phyloP scores from a whole-genome alignment of 2,113 vertebrate genomes.

The Channa maculata region DNA sequence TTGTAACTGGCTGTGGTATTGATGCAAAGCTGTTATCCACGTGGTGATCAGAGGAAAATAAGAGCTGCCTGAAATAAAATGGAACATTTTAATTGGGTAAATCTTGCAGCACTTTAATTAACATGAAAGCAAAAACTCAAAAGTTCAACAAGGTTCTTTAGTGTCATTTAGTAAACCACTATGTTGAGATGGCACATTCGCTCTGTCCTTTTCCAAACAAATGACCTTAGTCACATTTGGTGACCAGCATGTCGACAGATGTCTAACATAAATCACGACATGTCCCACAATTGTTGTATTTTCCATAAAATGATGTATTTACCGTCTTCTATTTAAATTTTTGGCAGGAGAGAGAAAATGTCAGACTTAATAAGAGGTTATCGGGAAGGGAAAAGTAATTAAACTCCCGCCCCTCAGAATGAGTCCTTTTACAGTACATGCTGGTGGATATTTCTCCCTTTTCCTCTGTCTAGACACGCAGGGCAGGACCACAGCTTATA shows the following conservation, averaged over 20 bases:
- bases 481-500: slow-evolving; percentile 53
- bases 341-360: slow-evolving; percentile 60
- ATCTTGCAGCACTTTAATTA: slow-evolving; percentile 18
- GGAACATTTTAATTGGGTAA: slow-evolving; percentile 48
- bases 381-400: slow-evolving; percentile 73
- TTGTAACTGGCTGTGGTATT: neutral
- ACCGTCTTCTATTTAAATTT: slow-evolving; percentile 51
- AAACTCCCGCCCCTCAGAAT: slow-evolving; percentile 62
- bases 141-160: slow-evolving; percentile 9
- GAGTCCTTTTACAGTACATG: slow-evolving; percentile 60
- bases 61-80: slow-evolving; percentile 35
- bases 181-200: slow-evolving; percentile 28
- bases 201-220: slow-evolving; percentile 18
- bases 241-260: slow-evolving; percentile 26
- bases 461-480: slow-evolving; percentile 77
- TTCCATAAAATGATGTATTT: slow-evolving; percentile 53
- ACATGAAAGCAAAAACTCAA: slow-evolving; percentile 14
- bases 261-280: slow-evolving; percentile 43
- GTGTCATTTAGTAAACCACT: slow-evolving; percentile 7
- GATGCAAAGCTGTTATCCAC: neutral
- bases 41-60: slow-evolving; percentile 16
- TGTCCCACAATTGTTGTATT: slow-evolving; percentile 53
- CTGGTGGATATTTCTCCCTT: slow-evolving; percentile 65
- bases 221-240: slow-evolving; percentile 23
- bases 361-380: slow-evolving; percentile 76